Base-by-base conservation (phyloP, 2,888 invertebrate species). In the Junonia oenone region DNA sequence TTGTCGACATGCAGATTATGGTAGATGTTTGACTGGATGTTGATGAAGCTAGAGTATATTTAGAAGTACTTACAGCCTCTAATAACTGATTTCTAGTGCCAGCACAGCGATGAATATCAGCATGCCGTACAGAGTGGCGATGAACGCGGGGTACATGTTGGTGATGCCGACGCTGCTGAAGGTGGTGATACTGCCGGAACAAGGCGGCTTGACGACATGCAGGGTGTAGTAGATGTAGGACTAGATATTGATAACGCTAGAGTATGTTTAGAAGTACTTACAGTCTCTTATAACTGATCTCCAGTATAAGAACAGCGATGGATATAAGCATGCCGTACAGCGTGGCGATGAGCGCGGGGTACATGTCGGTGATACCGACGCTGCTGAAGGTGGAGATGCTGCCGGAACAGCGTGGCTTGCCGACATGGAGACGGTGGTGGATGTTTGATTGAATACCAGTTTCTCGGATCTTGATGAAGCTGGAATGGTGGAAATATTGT, bases 101-200 rank as follows among this genome's bases (percentile, higher is more conserved):
- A 92, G 66, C 0, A 92, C 71, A 0, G 72, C 73, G 0, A 89
- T 68, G 0, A 91, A 83, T 6, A 90, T 55, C 15, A 86, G 60
- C 62, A 83, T 72, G 11, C 91, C 91, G 46, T 90, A 91, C 13
- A 83, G 66, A 5, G 92, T 85, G n/a, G 85, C 83, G 54, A 90
- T 65, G 63, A 92, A 74, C 0, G 91, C 91, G 0, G 92, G 91
- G 55, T 87, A 85, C 77, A 91, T 90, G 66, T 92, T 92, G 0
- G 84, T 81, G 58, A 92, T 78, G 26, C 93, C 92, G 0, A 94
- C 93, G 55, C 92, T 93, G 66, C 93, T 89, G 78, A 94, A 94
- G 1, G 91, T 90, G 11, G 91, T 86, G 0, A 91, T 86, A 2
- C 83, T 73, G 6, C 91, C 91, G 0, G 86, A 83, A 63, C 94